Evolutionary conservation across 2,888 invertebrate genomes (phyloP).

Genomic region (Hypena proboscidalis): DNA sequence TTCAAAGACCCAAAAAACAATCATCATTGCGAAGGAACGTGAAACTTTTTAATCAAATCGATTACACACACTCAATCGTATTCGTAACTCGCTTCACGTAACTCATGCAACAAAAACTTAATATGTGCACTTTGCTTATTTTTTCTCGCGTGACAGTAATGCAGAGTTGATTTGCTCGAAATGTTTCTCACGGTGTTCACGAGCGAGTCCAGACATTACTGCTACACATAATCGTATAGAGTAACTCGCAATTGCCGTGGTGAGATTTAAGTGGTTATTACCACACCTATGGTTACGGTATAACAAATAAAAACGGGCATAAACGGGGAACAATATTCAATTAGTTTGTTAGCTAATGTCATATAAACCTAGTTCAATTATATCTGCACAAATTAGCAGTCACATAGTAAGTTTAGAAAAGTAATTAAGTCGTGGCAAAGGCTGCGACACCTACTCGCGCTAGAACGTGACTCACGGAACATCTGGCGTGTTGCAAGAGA

Average conservation of each 20-base stretch:
- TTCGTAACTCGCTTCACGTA: slow-evolving; percentile 58
- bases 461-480: slow-evolving; percentile 65
- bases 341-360: too few species aligned
- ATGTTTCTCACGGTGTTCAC: slow-evolving; percentile 76
- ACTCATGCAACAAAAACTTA: slow-evolving; percentile 57
- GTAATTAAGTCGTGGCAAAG: slow-evolving; percentile 51
- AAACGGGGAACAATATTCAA: too few species aligned
- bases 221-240: slow-evolving; percentile 43
- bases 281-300: slow-evolving; percentile 36
- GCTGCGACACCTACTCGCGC: slow-evolving; percentile 61
- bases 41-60: slow-evolving; percentile 66
- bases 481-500: slow-evolving; percentile 65
- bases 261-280: slow-evolving; percentile 36
- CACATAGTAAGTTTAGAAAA: slow-evolving; percentile 33
- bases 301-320: too few species aligned
- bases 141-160: slow-evolving; percentile 74
- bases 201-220: slow-evolving; percentile 54
- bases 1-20: slow-evolving; percentile 73
- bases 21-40: slow-evolving; percentile 57
- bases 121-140: slow-evolving; percentile 59
- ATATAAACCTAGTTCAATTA: not conserved
- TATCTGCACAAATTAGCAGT: slow-evolving; percentile 9
- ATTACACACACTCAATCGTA: slow-evolving; percentile 56
- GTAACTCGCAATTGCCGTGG: slow-evolving; percentile 39
- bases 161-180: slow-evolving; percentile 71